phyloP scores from a whole-genome alignment of 2,888 invertebrate genomes.

The Tiliacea citrago region DNA sequence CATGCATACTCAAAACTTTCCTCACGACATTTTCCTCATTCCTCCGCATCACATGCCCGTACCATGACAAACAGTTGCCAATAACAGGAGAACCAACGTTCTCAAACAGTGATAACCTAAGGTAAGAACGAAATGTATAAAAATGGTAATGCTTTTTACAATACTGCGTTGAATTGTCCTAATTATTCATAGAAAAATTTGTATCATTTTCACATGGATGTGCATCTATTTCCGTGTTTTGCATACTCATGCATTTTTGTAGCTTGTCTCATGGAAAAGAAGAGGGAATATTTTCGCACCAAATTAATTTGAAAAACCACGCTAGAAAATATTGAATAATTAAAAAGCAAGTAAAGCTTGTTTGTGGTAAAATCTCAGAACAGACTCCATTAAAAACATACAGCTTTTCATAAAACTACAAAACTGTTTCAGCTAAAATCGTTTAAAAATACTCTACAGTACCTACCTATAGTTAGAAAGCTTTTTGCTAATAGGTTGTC shows the following conservation, averaged over 20 bases:
- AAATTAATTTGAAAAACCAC: neutral
- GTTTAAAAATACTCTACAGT: slow-evolving; percentile 16
- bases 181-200: slow-evolving; percentile 18
- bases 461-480: slow-evolving; percentile 5
- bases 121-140: too few relatives aligned
- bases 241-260: neutral
- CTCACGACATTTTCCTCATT: too few relatives aligned
- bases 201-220: slow-evolving; percentile 3
- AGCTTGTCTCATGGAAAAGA: neutral
- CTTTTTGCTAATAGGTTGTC: slow-evolving; percentile 42
- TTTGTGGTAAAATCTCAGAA: slow-evolving; percentile 6
- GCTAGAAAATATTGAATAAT: neutral
- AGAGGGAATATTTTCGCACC: neutral
- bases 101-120: too few relatives aligned
- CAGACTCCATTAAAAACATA: slow-evolving; percentile 16
- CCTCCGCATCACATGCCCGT: too few relatives aligned
- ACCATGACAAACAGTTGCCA: too few relatives aligned
- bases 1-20: too few relatives aligned
- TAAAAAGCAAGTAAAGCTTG: slow-evolving; percentile 10
- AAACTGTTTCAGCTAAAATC: slow-evolving; percentile 18
- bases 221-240: slow-evolving; percentile 1
- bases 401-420: slow-evolving; percentile 19
- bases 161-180: neutral
- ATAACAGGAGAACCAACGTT: too few relatives aligned
- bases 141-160: neutral